phyloP scores from a whole-genome alignment of 2,888 invertebrate species.

The Hemistola chrysoprasaria region DNA sequence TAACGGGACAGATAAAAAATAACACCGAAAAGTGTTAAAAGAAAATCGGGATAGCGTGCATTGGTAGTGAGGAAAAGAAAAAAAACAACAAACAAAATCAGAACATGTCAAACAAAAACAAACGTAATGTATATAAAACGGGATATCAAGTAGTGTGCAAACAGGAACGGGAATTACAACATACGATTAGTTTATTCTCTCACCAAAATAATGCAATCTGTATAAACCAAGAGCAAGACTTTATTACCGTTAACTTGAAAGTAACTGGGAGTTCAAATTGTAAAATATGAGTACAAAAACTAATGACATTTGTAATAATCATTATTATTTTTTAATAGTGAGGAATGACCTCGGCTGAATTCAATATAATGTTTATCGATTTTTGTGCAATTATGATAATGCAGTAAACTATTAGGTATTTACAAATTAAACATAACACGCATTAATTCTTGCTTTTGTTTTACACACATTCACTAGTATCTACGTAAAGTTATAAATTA shows the following conservation, averaged over 20 bases:
- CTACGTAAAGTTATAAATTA: slow-evolving; percentile 55
- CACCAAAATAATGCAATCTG: slow-evolving; percentile 64
- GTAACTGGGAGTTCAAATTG: no score
- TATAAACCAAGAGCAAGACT: slow-evolving; percentile 67
- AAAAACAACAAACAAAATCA: slow-evolving; percentile 81
- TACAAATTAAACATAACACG: no score
- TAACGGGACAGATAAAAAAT: slow-evolving; percentile 64
- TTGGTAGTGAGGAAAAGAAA: slow-evolving; percentile 71
- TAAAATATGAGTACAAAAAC: no score
- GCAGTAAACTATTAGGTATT: no score
- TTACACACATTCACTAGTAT: slow-evolving; percentile 54
- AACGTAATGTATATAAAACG: slow-evolving; percentile 61
- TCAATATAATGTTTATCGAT: background rate
- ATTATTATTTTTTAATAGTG: no score
- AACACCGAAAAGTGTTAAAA: slow-evolving; percentile 69
- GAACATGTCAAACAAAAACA: slow-evolving; percentile 76
- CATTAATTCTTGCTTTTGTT: slow-evolving; percentile 60
- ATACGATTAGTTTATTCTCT: slow-evolving; percentile 73
- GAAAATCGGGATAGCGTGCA: slow-evolving; percentile 72
- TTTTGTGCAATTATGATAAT: slow-evolving; percentile 17
- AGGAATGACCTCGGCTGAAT: no score
- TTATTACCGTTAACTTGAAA: slow-evolving; percentile 9
- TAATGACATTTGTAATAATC: no score
- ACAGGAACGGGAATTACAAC: slow-evolving; percentile 74
- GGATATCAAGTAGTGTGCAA: slow-evolving; percentile 64